Percentiles rank a stretch among this genome's conserved stretches.
Evolutionary conservation across 1,140 invertebrate genomes (phyloP).

Genomic region (Drosophila prosaltans): DNA sequence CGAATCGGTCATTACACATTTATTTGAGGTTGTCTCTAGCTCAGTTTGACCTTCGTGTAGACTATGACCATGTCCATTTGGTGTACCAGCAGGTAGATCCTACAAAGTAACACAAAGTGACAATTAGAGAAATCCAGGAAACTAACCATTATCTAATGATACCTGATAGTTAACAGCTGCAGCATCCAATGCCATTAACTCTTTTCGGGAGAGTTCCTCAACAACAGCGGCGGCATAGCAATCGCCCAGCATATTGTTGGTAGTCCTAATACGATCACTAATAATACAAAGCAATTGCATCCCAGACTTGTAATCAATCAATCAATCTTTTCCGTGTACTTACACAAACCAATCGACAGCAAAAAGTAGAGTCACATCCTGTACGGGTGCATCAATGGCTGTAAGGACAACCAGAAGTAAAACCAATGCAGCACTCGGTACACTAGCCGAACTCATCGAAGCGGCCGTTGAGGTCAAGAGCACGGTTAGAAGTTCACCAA

Average conservation of each 20-base stretch:
- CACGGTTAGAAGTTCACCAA: constrained; percentile 91
- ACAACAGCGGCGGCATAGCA: constrained; percentile 94
- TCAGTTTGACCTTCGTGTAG: constrained; percentile 76
- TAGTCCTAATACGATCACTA: constrained; percentile 93
- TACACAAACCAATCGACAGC: constrained; percentile 96
- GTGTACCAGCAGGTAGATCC: constrained; percentile 73
- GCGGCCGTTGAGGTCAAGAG: constrained; percentile 95
- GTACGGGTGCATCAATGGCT: constrained; percentile 91
- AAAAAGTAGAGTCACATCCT: constrained; percentile 93
- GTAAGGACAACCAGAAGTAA: constrained; percentile 93
- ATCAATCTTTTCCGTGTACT: constrained; percentile 83
- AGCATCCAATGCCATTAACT: constrained; percentile 89
- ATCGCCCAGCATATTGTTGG: constrained; percentile 94
- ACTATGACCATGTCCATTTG: constrained; percentile 66
- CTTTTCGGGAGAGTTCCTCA: constrained; percentile 91
- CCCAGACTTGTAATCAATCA: neutral
- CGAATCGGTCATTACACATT: constrained; percentile 66
- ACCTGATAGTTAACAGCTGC: constrained; percentile 86
- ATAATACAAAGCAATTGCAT: constrained; percentile 31
- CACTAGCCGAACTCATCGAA: constrained; percentile 95
- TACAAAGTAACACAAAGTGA: constrained; percentile 12
- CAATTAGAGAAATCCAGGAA: neutral
- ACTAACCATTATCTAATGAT: neutral
- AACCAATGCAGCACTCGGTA: constrained; percentile 96
- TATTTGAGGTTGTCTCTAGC: constrained; percentile 57